These are phyloP conservation scores for Pachyuromys duprasi DNA, from an alignment of 2,797 vertebrate genomes.

Conservation along the genomic window DNA sequence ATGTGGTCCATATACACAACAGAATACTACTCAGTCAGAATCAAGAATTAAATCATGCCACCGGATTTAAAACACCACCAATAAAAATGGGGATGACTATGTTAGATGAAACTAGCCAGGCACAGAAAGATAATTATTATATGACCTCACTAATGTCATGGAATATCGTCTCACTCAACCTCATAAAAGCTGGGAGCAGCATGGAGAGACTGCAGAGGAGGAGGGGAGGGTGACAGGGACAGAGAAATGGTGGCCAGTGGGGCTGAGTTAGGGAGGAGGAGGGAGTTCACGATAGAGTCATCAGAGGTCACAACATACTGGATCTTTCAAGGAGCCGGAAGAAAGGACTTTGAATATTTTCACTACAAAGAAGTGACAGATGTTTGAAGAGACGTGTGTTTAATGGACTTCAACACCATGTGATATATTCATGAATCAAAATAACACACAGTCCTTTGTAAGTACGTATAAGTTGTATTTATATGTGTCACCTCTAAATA, in stretches of 20 bases:
- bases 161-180: background rate
- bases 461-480: background rate
- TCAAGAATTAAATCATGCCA: background rate
- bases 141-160: background rate
- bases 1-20: too few species aligned
- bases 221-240: accelerated
- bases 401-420: background rate
- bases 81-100: background rate
- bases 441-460: background rate
- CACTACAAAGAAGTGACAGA: background rate
- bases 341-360: background rate
- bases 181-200: background rate
- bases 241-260: background rate
- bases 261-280: background rate
- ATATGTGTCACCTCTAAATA: background rate
- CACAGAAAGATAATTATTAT: background rate
- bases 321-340: background rate
- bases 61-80: background rate
- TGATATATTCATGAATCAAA: background rate
- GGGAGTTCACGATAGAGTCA: background rate
- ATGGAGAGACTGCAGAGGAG: background rate
- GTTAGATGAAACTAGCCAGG: background rate
- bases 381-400: background rate
- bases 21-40: background rate
- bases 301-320: background rate